A percentile compares a stretch with the other conserved stretches of the same genome.
Conservation (phyloP, 2,888 invertebrate species). For the Podotricha telesiphe region DNA sequence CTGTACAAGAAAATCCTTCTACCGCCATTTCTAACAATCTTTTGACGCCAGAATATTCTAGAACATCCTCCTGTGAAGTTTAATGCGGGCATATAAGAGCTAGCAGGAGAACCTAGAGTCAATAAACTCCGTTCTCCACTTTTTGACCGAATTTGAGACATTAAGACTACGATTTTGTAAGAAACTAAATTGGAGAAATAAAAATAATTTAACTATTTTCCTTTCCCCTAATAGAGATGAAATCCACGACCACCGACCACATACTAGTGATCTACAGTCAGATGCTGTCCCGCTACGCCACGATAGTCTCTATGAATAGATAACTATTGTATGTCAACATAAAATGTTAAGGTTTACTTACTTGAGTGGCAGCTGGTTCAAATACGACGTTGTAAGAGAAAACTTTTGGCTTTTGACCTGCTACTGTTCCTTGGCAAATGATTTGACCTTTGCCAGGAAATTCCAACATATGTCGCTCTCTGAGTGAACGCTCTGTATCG, state of each 20-base stretch:
- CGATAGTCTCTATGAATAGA: too few species aligned
- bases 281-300: too few species aligned
- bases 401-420: conserved; percentile 89
- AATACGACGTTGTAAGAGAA: conserved; percentile 98
- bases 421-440: conserved; percentile 82
- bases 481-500: conserved; percentile 87
- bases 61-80: conserved; percentile 85
- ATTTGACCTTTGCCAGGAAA: conserved; percentile 96
- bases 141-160: too few species aligned
- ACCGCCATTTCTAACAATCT: conserved; percentile 96
- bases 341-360: conserved; percentile 41
- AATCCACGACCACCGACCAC: too few species aligned
- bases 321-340: background rate
- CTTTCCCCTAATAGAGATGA: too few species aligned
- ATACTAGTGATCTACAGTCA: too few species aligned
- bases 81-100: background rate
- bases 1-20: conserved; percentile 96
- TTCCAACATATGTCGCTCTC: conserved; percentile 88
- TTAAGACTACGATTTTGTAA: too few species aligned
- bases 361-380: conserved; percentile 93
- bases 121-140: too few species aligned
- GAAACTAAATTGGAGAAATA: too few species aligned
- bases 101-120: background rate
- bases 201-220: too few species aligned
- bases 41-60: conserved; percentile 95